Evolutionary conservation across 2,888 invertebrate species (phyloP), one percentile per base, ranked within the genome.

Genomic region (Rhogogaster chlorosoma): DNA sequence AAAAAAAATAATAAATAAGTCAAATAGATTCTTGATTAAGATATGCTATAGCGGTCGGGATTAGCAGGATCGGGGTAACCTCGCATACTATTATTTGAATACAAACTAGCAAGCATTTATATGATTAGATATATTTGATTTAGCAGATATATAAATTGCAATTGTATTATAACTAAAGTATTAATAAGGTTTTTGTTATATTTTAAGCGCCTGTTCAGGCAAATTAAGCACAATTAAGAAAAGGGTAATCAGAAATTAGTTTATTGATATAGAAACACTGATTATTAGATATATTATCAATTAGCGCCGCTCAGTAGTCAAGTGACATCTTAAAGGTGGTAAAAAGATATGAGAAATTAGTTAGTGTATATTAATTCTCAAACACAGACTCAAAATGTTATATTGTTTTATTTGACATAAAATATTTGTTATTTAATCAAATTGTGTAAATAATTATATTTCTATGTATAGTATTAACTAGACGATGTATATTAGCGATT

Each of bases 341-440:
- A 80, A 61, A 22, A 61, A 38, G 38, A 26, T 22, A 36, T 61
- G 22, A 78, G 36, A 61, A 42, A 42, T 42, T 80, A 61, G 61
- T 57, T 80, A 61, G 38, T 80, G 61, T 80, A 61, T 61, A 80
- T 80, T 57, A 18, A 61, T 3, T 12, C 67, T 12, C 0, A 32
- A 32, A 32, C 32, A 77, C 49, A 77, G 49, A 77, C 77, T 77
- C 36, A 57, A 80, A 80, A 80, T 80, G 80, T 80, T 80, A 80
- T 32, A 53, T 77, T 61, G 80, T 80, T 80, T 80, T 38, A 38
- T 80, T 80, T 57, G 57, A 80, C 80, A 80, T 80, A 61, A 80
- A 53, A 36, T 80, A 57, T 57, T 80, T 61, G 80, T 80, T 80
- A 61, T 61, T 80, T 80, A 61, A 80, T 73, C n/a, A 36, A 80